Evolutionary conservation across 1,140 invertebrate genomes (phyloP), one percentile per base, ranked within the genome.

Genomic region (Oryzaephilus surinamensis): DNA sequence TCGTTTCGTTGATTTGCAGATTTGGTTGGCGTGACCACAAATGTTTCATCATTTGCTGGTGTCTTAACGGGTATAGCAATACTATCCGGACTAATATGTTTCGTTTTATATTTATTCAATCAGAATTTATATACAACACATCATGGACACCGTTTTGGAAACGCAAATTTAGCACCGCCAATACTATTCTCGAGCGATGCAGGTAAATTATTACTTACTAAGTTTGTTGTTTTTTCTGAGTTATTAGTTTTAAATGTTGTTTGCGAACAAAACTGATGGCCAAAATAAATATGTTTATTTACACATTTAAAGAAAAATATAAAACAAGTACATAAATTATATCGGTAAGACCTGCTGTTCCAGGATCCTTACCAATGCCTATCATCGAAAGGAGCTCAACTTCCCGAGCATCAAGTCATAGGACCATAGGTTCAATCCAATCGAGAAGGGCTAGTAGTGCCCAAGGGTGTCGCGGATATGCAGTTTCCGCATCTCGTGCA

Each of bases 121-220:
- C 74, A 74, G 43, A 73, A 71, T 16, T 70, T 81, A 54, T 80
- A 78, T 58, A 69, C 73, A 39, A 72, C 78, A 47, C 76, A 81
- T 32, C 69, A n/a, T n/a, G n/a, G 81, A 36, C 80, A 83, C 55
- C 52, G 60, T 6, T 83, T 82, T 50, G 83, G 79, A 24, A 83
- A 88, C 63, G 82, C 84, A 18, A 77, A 81, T 49, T 71, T 87
- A 48, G 75, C 83, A 27, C 84, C 84, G 38, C 79, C 83, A 11
- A 83, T 85, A 58, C 68, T 87, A 26, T 87, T 84, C 65, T 81
- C 82, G 21, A 84, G 79, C 60, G 81, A 86, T 58, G 81, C 76
- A 63, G 78, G 79, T 83, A 63, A 55, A 12, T 19, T 17, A 14
- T 20, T 20, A 20, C 8, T 7, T 24, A 3, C 8, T 6, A 17